Evolutionary conservation across 2,888 invertebrate genomes (phyloP).

Genomic region (Ganaspis brasiliensis): DNA sequence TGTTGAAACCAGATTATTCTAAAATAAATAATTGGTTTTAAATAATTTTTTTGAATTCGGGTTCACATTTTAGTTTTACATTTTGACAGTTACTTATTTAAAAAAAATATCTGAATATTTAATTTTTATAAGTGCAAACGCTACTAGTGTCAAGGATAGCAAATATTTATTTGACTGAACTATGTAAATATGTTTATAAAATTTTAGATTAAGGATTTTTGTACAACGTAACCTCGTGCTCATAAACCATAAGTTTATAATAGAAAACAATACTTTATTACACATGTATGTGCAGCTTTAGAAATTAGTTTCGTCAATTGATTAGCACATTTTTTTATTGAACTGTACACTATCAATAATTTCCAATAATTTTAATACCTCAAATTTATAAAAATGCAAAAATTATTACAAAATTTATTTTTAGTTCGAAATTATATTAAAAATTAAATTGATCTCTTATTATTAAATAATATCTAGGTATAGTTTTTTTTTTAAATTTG

Average conservation of each 20-base stretch:
- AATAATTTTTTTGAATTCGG: background rate
- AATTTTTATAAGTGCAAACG: conserved; percentile 41
- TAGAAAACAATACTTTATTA: conserved; percentile 53
- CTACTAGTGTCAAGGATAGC: conserved; percentile 51
- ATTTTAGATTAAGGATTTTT: conserved; percentile 65
- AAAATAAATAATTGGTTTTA: no score
- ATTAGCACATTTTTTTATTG: conserved; percentile 58
- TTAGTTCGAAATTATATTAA: background rate
- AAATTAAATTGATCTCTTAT: background rate
- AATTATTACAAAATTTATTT: conserved; percentile 15
- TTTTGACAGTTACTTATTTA: no score
- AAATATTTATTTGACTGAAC: conserved; percentile 76
- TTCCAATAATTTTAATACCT: conserved; percentile 51
- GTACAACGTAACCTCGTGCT: conserved; percentile 67
- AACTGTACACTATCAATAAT: conserved; percentile 54
- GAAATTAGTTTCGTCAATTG: conserved; percentile 55
- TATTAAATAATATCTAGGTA: background rate
- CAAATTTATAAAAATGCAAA: background rate
- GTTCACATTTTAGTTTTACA: no score
- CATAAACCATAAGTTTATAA: conserved; percentile 55
- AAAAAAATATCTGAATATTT: conserved; percentile 32
- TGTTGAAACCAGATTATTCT: no score
- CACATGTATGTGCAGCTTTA: conserved; percentile 56
- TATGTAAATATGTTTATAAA: conserved; percentile 75
- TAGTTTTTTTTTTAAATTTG: background rate